Base-by-base conservation (phyloP, 2,797 vertebrate genomes). In the Spea hammondii region DNA sequence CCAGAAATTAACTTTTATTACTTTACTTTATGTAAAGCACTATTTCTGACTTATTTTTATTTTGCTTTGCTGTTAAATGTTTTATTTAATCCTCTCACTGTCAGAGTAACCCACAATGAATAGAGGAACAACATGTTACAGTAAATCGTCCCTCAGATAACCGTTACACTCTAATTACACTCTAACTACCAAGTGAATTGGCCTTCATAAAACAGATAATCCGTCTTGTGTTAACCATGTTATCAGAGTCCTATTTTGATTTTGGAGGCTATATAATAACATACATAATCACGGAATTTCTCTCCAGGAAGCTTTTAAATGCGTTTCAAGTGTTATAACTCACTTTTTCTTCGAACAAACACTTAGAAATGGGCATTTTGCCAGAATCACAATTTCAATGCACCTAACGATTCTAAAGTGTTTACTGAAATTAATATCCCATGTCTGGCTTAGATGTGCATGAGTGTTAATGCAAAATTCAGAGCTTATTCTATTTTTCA, bases 291-390 rank as follows among this genome's bases (percentile, higher is more conserved):
- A 74, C 65, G 59, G 65, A 79, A 65, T 73, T 79, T 72, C 77
- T 64, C 53, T 72, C 72, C 77, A 74, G 71, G 77, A 68, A 79
- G 65, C 48, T 74, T 72, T 64, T 74, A 66, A 79, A 79, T 67
- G 57, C 64, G 65, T 74, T 79, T 74, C 65, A 70, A 70, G 77
- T 70, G 49, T 66, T 79, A 69, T n/a, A 74, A 57, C 54, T 74
- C 67, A 65, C 54, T 46, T 68, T 69, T 78, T 79, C 57, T 10
- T 47, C 17, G 70, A 78, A 74, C 70, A 67, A 79, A 74, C 72
- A 79, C 60, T 74, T 74, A 70, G 14, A 70, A 74, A 64, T 74
- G 51, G 71, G 49, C 65, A 64, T 14, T 74, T 73, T 79, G 53
- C 72, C 7, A 79, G 71, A 79, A 68, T 48, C 12, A 17, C 68